Evolutionary conservation across 2,888 invertebrate genomes (phyloP).

Genomic region (Pammene fasciana): DNA sequence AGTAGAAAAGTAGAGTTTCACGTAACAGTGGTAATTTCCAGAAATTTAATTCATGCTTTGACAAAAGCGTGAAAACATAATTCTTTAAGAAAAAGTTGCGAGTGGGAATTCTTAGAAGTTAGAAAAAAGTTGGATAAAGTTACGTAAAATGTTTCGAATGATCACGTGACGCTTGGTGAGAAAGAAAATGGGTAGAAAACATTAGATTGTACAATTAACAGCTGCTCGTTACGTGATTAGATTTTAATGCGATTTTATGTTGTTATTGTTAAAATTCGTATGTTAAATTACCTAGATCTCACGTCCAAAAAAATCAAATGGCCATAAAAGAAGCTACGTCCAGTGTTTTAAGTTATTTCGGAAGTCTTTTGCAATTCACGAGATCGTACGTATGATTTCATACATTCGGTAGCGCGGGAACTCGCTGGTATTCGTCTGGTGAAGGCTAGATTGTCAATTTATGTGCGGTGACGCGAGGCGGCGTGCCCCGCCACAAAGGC

Average conservation of each 20-base stretch:
- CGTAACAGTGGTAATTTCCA: background rate
- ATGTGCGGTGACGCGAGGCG: constrained; percentile 73
- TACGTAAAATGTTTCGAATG: too few relatives aligned
- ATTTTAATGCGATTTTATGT: too few relatives aligned
- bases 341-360: constrained; percentile 7
- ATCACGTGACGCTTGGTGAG: too few relatives aligned
- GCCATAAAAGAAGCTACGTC: too few relatives aligned
- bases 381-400: constrained; percentile 33
- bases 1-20: background rate
- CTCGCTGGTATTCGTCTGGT: constrained; percentile 47
- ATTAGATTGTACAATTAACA: too few relatives aligned
- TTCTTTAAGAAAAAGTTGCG: background rate
- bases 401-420: constrained; percentile 41
- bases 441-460: constrained; percentile 73
- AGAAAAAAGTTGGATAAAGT: background rate
- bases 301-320: background rate
- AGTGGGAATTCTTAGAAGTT: too few relatives aligned
- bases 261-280: too few relatives aligned
- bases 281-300: background rate
- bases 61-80: too few relatives aligned
- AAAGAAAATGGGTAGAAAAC: too few relatives aligned
- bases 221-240: too few relatives aligned
- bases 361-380: constrained; percentile 31
- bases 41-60: background rate
- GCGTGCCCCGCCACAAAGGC: constrained; percentile 70